These are phyloP conservation scores for Eumaeus atala DNA, from an alignment of 1,140 invertebrate genomes.

Conservation along the genomic window DNA sequence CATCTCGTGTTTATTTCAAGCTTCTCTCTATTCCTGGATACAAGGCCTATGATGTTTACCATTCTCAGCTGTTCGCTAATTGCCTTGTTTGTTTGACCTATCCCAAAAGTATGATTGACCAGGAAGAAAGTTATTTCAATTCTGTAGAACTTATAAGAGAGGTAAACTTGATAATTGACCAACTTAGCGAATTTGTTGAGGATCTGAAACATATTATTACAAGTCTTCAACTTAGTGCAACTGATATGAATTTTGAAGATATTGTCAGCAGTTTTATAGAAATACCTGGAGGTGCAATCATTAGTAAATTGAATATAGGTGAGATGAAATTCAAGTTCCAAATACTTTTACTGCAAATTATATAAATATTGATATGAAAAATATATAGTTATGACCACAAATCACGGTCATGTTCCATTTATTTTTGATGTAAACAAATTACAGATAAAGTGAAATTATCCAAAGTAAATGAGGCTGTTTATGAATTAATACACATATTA, in stretches of 20 bases:
- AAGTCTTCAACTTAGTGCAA: constrained; percentile 40
- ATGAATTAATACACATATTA: constrained; percentile 54
- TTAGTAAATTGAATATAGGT: constrained; percentile 57
- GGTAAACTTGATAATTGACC: constrained; percentile 47
- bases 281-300: constrained; percentile 48
- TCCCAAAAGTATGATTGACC: constrained; percentile 51
- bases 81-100: constrained; percentile 50
- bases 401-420: too few relatives aligned
- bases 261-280: constrained; percentile 57
- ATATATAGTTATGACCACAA: too few relatives aligned
- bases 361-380: neutral
- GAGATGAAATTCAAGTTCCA: constrained; percentile 25
- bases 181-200: constrained; percentile 39
- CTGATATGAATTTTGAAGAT: constrained; percentile 65
- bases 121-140: constrained; percentile 48
- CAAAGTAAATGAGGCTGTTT: constrained; percentile 40
- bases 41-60: constrained; percentile 61
- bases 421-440: constrained; percentile 15
- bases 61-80: constrained; percentile 62
- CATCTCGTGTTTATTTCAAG: constrained; percentile 55
- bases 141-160: constrained; percentile 40
- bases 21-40: constrained; percentile 54
- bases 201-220: constrained; percentile 43
- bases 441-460: constrained; percentile 49
- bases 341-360: neutral